Percentiles rank a stretch among this genome's conserved stretches.
These are phyloP conservation scores for Orussus abietinus DNA, from an alignment of 1,140 invertebrate species.

Conservation along the genomic window DNA sequence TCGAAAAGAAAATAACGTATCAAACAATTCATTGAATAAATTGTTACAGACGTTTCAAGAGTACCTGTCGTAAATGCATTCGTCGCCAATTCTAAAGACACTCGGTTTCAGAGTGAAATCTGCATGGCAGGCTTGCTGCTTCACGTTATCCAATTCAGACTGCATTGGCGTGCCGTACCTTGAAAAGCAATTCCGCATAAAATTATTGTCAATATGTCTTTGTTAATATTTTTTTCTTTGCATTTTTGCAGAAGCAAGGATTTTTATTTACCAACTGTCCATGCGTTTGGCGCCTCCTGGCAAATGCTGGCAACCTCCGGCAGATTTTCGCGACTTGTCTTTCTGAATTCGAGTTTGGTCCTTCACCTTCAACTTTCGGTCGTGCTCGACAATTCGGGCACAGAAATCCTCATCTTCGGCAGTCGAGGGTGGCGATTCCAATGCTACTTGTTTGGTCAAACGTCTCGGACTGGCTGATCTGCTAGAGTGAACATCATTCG, in stretches of 20 bases:
- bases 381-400: constrained; percentile 32
- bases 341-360: constrained; percentile 36
- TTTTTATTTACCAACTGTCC: constrained; percentile 44
- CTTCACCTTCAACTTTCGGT: constrained; percentile 30
- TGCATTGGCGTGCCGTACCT: constrained; percentile 34
- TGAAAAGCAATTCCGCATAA: not conserved
- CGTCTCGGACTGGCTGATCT: constrained; percentile 43
- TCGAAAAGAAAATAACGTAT: not conserved
- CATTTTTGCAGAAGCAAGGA: too few species aligned
- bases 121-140: constrained; percentile 51
- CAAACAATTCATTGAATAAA: not conserved
- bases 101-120: constrained; percentile 60
- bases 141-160: constrained; percentile 32
- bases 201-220: not conserved
- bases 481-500: constrained; percentile 36
- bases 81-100: constrained; percentile 65
- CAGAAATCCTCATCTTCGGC: constrained; percentile 37
- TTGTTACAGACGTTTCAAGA: not conserved
- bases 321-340: constrained; percentile 32
- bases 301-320: constrained; percentile 22
- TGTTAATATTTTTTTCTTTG: not conserved
- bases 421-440: constrained; percentile 42
- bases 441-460: constrained; percentile 46
- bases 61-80: constrained; percentile 65
- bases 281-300: constrained; percentile 27